Evolutionary conservation across 2,113 vertebrate species (phyloP), one percentile per base, ranked within the genome.

Genomic region (Panthera uncia): DNA sequence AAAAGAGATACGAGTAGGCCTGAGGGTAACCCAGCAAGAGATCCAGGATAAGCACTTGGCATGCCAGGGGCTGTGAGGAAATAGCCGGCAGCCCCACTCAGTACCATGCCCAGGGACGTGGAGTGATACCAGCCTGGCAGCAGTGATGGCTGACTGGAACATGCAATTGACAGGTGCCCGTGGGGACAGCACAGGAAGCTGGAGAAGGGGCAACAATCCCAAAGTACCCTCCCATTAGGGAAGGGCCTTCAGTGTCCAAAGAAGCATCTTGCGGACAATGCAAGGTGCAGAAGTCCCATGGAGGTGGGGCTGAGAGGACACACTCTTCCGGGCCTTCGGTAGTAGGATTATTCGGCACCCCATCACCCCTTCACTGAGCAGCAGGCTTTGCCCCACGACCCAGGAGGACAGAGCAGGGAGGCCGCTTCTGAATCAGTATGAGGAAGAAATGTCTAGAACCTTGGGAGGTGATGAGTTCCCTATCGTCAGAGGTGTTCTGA

Each of bases 91-190:
- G n/a, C 27, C 25, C 4, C 25, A 8, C 71, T 41, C n/a, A 63
- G 63, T 1, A 27, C 11, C 10, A 19, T 45, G 23, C 50, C 19
- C 19, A 11, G 8, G 12, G 12, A 3, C 25, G 3, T 0, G 1
- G 23, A 48, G 14, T 3, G 25, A 14, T 11, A 23, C 25, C 21
- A 79, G 31, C 19, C 33, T 33, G 57, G 81, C 68, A 33, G 25
- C 10, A 36, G 21, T 29, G 31, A 31, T 3, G 15, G 27, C 41
- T 78, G 25, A n/a, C 19, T 8, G 48, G 27, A 73, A 21, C 4
- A 2, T 55, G 25, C 38, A 52, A 45, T 45, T 52, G 76, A 27
- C 52, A 36, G 76, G 76, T 66, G 10, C 73, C n/a, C 69, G 36
- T 65, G 36, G 69, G 19, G 36, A 27, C 3, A 4, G 25, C 63